Base-by-base conservation (phyloP, 2,113 vertebrate species). In the Nannobrachium achirus region DNA sequence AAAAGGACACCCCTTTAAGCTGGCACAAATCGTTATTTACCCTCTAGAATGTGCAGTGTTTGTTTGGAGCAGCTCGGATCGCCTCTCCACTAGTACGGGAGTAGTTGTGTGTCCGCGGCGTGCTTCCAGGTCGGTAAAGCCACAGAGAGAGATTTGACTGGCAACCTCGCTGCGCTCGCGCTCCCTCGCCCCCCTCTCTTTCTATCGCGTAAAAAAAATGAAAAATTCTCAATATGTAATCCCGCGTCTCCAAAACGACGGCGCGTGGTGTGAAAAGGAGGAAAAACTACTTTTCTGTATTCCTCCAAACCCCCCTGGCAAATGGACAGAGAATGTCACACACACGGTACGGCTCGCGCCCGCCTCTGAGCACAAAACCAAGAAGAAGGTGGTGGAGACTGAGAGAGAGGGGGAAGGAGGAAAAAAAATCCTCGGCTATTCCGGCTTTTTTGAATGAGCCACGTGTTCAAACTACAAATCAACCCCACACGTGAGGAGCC, bases 381-480 rank as follows among this genome's bases (percentile, higher is more conserved):
- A 71, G 89, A 80, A 81, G 74, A 80, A 80, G 68, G 78, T 83
- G 72, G 79, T 82, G 84, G 82, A 84, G 79, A 85, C 80, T 4
- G 1, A 2, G 25, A 33, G 25, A 33, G 25, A 33, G 48, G 71
- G 41, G 55, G 67, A 76, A 56, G 56, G 70, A 69, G 59, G 71
- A 73, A 80, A 81, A 90, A 92, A 94, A 92, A 92, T 89, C 87
- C 93, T 90, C 92, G 82, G 92, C 93, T 94, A 93, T 94, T 95
- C 94, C 93, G 94, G 92, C 92, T 95, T 96, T 91, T 95, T 95
- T 96, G 93, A 96, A 95, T 96, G 94, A 96, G 96, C 96, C 96
- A 98, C 96, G 96, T 97, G 97, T 97, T 98, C 96, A 95, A 96
- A 96, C 95, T 97, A 95, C 95, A 96, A 96, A 97, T 98, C 95